Evolutionary conservation across 2,113 vertebrate genomes (phyloP), one percentile per base, ranked within the genome.

Genomic region (Gallinago jamesoni): DNA sequence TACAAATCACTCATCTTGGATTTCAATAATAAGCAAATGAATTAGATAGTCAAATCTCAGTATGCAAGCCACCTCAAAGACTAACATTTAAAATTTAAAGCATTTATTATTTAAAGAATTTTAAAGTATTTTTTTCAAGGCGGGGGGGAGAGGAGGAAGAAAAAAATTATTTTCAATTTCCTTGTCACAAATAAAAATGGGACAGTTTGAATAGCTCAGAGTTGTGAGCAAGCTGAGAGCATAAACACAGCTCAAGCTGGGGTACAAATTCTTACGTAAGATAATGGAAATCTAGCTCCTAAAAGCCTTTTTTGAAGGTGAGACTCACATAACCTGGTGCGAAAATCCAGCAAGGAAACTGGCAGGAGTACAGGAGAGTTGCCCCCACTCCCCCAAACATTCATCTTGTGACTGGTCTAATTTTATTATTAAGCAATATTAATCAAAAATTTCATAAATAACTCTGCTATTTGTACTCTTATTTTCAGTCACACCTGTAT

Each of bases 101-200:
- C 14, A 64, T 48, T 70, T 85, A 39, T 39, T 43, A 43, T 43
- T 43, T 43, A 43, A 43, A 43, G 0, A 16, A 64, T 48, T 70
- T 85, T 0, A 19, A 56, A 64, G 0, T n/a, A 1, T 24, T 81
- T 68, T 67, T 48, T 59, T 12, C 5, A 14, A 17, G 68, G 31
- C n/a, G 5, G 0, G 1, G 2, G 7, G 0, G 6, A 0, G 6
- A 9, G 59, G 9, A 25, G 23, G 14, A 7, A 35, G 37, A 20
- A 45, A 37, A 10, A n/a, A 37, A 52, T 35, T 43, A 23, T 28
- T 12, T 67, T 56, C 17, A 9, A 1, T 68, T 39, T 22, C 30
- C 48, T 30, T 50, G 12, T 19, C 12, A 22, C 13, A 77, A 89
- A 52, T 9, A 37, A 25, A 69, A 72, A 22, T 9, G 2, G 14